Base-by-base conservation (phyloP, 2,113 vertebrate genomes). In the Elaphurus davidianus region DNA sequence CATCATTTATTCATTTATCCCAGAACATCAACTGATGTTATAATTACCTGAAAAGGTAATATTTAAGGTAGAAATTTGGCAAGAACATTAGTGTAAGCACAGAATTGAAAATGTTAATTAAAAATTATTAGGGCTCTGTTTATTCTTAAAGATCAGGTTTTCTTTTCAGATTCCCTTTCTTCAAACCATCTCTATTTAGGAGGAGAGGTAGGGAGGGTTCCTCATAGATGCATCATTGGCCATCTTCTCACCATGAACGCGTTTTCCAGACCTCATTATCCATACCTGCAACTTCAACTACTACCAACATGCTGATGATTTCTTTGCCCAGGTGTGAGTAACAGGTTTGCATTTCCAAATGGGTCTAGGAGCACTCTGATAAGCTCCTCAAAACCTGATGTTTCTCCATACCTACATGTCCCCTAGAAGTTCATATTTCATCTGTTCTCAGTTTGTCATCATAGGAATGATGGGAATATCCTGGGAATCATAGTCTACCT, bases 1-100 rank as follows among this genome's bases (percentile, higher is more conserved):
- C 60, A 90, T 91, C 30, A 57, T 76, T 85, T 83, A 94, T 43
- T 95, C 62, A 95, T 52, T 86, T 88, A 82, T 94, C 78, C 55
- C 27, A 92, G 59, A 76, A 47, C 54, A 95, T 60, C 67, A 93
- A 12, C 59, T 1, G 16, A 94, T 59, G 28, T 67, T 94, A 71
- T 84, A 55, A 95, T 76, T 47, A 57, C 19, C 10, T 13, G 12
- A 94, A 95, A 97, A 84, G 52, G 40, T 94, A 91, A 87, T 86
- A 94, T 60, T 43, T 57, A 94, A 89, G 67, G 28, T 45, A 64
- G 25, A 87, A 30, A 90, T 84, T 86, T 94, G 47, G 23, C 13
- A 92, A 86, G 52, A 97, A 90, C 2, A 62, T 64, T 87, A 50
- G 5, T 30, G 4, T 50, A 94, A 76, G 60, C 30, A 88, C n/a